These are phyloP conservation scores for Acanthacorydalis orientalis DNA, from an alignment of 2,888 invertebrate genomes.

Conservation along the genomic window DNA sequence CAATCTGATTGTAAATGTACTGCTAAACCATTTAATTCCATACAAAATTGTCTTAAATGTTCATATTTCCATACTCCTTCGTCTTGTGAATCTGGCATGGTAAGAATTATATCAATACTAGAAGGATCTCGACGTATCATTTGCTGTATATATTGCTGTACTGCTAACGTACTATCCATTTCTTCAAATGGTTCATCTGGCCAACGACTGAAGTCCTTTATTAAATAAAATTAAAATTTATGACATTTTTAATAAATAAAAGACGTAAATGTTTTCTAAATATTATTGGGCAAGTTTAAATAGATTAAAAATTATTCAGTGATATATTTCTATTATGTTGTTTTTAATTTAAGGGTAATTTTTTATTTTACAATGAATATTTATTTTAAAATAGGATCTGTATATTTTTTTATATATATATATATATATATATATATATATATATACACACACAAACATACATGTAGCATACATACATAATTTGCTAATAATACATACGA, in stretches of 20 bases:
- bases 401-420: too few relatives aligned
- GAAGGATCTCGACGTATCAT: slow-evolving; percentile 84
- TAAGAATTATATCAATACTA: slow-evolving; percentile 85
- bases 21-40: slow-evolving; percentile 97
- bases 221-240: slow-evolving; percentile 7
- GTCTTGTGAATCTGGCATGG: slow-evolving; percentile 93
- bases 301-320: neutral
- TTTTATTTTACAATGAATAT: neutral
- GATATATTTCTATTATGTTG: neutral
- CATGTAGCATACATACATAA: too few relatives aligned
- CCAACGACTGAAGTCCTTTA: slow-evolving; percentile 91
- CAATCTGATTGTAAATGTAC: slow-evolving; percentile 93
- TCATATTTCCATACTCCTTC: slow-evolving; percentile 99
- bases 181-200: slow-evolving; percentile 97
- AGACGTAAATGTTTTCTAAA: too few relatives aligned
- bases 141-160: slow-evolving; percentile 98
- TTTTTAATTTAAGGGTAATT: neutral
- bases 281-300: too few relatives aligned
- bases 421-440: too few relatives aligned
- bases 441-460: too few relatives aligned
- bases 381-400: too few relatives aligned
- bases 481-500: too few relatives aligned
- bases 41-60: slow-evolving; percentile 96
- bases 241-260: neutral
- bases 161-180: slow-evolving; percentile 97